phyloP scores from a whole-genome alignment of 2,113 vertebrate species.

The Engraulis encrasicolus region DNA sequence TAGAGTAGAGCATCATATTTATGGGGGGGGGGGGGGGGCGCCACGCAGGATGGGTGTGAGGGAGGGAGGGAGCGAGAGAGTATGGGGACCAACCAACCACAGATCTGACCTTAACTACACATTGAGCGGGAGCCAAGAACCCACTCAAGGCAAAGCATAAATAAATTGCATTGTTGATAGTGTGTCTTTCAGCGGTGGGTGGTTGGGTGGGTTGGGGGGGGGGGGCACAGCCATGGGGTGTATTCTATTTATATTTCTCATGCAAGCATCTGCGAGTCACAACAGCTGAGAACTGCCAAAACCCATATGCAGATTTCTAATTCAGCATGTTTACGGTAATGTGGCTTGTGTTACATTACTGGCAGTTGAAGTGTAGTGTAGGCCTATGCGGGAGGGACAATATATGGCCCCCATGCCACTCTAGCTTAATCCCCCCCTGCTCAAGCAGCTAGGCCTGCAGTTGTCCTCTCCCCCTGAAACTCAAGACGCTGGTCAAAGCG shows the following conservation, averaged over 20 bases:
- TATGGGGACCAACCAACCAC: too few relatives aligned
- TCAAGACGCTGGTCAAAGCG: conserved; percentile 55
- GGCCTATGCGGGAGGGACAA: not conserved
- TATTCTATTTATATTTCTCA: not conserved
- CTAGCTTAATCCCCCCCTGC: conserved; percentile 54
- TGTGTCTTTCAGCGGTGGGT: not conserved
- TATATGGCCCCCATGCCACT: conserved; percentile 20
- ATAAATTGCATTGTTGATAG: conserved; percentile 5
- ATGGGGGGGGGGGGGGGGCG: not conserved
- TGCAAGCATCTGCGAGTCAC: not conserved
- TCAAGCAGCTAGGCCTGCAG: conserved; percentile 63
- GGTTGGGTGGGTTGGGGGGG: too few relatives aligned
- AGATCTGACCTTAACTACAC: conserved; percentile 74
- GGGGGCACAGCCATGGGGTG: not conserved
- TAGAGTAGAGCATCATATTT: conserved; percentile 72
- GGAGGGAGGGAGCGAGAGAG: not conserved
- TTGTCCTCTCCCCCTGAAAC: conserved; percentile 68
- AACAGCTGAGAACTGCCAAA: conserved; percentile 16
- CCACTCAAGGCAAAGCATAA: conserved; percentile 2
- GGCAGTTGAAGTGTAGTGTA: conserved; percentile 22
- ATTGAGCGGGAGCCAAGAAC: conserved; percentile 64
- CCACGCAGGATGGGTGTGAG: conserved; percentile 36
- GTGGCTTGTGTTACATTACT: conserved; percentile 25
- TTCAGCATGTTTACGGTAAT: not conserved
- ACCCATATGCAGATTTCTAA: conserved; percentile 13